Evolutionary conservation across 2,888 invertebrate genomes (phyloP).

Genomic region (Sialis lutaria): DNA sequence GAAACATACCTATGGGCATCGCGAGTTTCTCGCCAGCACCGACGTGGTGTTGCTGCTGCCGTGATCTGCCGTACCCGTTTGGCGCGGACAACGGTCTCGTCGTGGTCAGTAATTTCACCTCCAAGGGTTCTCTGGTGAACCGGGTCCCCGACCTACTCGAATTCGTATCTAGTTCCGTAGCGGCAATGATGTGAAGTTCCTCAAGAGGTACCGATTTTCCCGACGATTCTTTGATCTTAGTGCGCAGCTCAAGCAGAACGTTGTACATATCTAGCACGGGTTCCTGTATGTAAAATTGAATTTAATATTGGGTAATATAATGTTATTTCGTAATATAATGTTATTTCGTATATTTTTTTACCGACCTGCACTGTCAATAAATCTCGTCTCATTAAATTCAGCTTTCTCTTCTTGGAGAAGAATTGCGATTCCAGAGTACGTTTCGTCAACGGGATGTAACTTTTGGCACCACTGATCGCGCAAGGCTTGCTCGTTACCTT

Average conservation of each 20-base stretch:
- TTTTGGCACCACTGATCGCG: too few relatives aligned
- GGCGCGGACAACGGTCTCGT: neutral
- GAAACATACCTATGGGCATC: too few relatives aligned
- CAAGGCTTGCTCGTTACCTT: too few relatives aligned
- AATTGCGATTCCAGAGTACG: slow-evolving; percentile 21
- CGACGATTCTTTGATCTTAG: slow-evolving; percentile 17
- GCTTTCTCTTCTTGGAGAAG: slow-evolving; percentile 20
- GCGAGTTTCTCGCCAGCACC: too few relatives aligned
- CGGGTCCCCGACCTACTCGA: neutral
- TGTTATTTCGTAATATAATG: too few relatives aligned
- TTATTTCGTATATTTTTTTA: too few relatives aligned
- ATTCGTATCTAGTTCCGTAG: neutral
- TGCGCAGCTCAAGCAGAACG: slow-evolving; percentile 18
- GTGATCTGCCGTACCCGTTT: too few relatives aligned
- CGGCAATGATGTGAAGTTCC: slow-evolving; percentile 7
- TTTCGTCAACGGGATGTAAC: slow-evolving; percentile 10
- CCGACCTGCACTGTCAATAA: slow-evolving; percentile 17
- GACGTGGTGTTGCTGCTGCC: too few relatives aligned
- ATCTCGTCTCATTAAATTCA: slow-evolving; percentile 18
- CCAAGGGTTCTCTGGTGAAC: neutral
- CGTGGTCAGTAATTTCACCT: neutral
- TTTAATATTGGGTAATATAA: too few relatives aligned
- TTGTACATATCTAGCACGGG: slow-evolving; percentile 21
- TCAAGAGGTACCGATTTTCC: slow-evolving; percentile 18
- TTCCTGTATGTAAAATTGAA: slow-evolving; percentile 8